These are phyloP conservation scores for Leptinotarsa rubiginosa DNA, from an alignment of 2,888 invertebrate genomes.

Conservation along the genomic window DNA sequence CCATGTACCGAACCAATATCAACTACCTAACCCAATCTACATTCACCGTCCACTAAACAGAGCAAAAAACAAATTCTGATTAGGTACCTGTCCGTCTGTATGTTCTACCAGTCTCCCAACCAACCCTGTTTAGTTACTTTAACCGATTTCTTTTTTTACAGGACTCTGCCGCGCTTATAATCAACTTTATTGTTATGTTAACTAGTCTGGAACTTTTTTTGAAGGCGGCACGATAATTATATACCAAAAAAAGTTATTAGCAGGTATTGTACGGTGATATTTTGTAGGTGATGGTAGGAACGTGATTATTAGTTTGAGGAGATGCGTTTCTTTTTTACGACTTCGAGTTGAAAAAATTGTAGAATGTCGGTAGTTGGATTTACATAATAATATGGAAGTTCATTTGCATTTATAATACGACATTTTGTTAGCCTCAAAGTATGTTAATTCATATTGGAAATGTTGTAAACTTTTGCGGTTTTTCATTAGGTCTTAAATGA, in stretches of 20 bases:
- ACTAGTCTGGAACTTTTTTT: slow-evolving; percentile 45
- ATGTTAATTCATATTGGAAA: background rate
- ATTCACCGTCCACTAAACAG: slow-evolving; percentile 28
- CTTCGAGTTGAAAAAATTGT: slow-evolving; percentile 10
- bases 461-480: slow-evolving; percentile 15
- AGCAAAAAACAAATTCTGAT: slow-evolving; percentile 38
- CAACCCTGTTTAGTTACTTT: slow-evolving; percentile 41
- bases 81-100: slow-evolving; percentile 41
- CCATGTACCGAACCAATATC: slow-evolving; percentile 36
- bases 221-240: slow-evolving; percentile 38
- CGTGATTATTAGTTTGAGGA: slow-evolving; percentile 19
- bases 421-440: slow-evolving; percentile 11
- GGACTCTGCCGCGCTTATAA: slow-evolving; percentile 42
- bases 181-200: slow-evolving; percentile 52
- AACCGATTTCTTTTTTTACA: slow-evolving; percentile 41
- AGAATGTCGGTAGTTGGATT: slow-evolving; percentile 23
- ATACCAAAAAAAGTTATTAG: slow-evolving; percentile 42
- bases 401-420: slow-evolving; percentile 19
- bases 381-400: slow-evolving; percentile 26
- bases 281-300: slow-evolving; percentile 24
- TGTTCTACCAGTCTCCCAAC: slow-evolving; percentile 32
- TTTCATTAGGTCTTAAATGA: background rate
- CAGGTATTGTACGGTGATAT: slow-evolving; percentile 41
- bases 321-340: slow-evolving; percentile 13
- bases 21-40: slow-evolving; percentile 44